Evolutionary conservation across 2,113 vertebrate species (phyloP), one percentile per base, ranked within the genome.

Genomic region (Tupaia chinensis): DNA sequence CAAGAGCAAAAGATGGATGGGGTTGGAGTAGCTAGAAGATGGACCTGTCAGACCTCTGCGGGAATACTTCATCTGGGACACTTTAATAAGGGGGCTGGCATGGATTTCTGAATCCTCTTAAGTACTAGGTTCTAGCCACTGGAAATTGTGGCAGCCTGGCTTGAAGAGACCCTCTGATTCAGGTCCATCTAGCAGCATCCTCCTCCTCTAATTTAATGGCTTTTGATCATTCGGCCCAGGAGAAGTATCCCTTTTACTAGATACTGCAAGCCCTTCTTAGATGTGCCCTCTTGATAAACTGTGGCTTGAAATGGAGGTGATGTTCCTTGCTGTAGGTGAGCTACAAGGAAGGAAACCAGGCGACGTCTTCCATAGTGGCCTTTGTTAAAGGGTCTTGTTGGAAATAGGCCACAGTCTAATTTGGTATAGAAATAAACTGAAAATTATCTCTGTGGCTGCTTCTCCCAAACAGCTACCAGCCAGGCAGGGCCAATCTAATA

Each of bases 241-340:
- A 85, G 77, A 69, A 77, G 89, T 53, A 3, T 61, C 92, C 92
- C 91, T 95, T 95, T 72, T 69, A 93, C 82, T 94, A 92, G 92
- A 95, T 12, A 83, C 61, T 91, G 76, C 16, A 79, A 93, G 58
- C n/a, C 90, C 81, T 88, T 93, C 90, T 92, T 63, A n/a, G 74
- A 74, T 94, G 19, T 83, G 63, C 85, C 94, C 82, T 97, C 90
- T 88, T 89, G 97, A 98, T 97, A 98, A 98, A 98, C 77, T 97
- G 97, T 98, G 96, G 65, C 94, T 77, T 78, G 89, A 94, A 74
- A 89, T 63, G 63, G 61, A 91, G 83, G 86, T 85, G 78, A 65
- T 22, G 65, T 66, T 95, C 78, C 93, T 83, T 93, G 81, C 66
- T 95, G 93, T 80, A 96, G 63, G 63, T 81, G 80, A 97, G 95